These are phyloP conservation scores for Pristionchus exspectatus DNA, from an alignment of 2,888 invertebrate species.

Conservation along the genomic window DNA sequence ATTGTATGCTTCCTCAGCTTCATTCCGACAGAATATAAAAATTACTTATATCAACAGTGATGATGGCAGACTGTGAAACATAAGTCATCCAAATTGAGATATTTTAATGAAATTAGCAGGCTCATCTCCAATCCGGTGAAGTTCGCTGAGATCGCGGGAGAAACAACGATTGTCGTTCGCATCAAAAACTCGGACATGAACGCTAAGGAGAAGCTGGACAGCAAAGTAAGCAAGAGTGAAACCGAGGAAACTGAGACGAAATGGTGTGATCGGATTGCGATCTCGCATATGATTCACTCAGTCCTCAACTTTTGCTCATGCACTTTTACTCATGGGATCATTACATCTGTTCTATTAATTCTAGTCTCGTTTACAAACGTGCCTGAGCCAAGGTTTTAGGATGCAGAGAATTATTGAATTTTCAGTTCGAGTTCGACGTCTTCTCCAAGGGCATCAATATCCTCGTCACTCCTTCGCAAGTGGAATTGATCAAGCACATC, in stretches of 20 bases:
- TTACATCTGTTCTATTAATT: background rate
- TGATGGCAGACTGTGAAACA: too few relatives aligned
- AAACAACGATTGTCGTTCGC: conserved; percentile 62
- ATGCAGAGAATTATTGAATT: background rate
- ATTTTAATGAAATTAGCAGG: conserved; percentile 4
- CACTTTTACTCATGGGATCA: too few relatives aligned
- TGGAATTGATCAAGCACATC: conserved; percentile 62
- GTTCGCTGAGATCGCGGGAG: conserved; percentile 65
- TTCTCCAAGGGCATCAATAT: conserved; percentile 62
- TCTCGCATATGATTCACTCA: background rate
- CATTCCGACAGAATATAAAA: background rate
- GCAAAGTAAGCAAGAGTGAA: background rate
- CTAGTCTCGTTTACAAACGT: too few relatives aligned
- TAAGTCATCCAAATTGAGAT: background rate
- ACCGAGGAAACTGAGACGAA: background rate
- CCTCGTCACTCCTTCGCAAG: conserved; percentile 64
- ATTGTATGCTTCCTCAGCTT: too few relatives aligned
- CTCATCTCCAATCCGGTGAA: conserved; percentile 68
- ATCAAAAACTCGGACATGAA: conserved; percentile 62
- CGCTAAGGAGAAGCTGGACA: conserved; percentile 44
- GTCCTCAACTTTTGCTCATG: too few relatives aligned
- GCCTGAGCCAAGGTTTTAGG: too few relatives aligned
- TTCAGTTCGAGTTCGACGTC: conserved; percentile 73
- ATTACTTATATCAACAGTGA: background rate
- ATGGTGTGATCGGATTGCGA: background rate